Evolutionary conservation across 2,888 invertebrate genomes (phyloP), one percentile per base, ranked within the genome.

Genomic region (Conistra vaccinii): DNA sequence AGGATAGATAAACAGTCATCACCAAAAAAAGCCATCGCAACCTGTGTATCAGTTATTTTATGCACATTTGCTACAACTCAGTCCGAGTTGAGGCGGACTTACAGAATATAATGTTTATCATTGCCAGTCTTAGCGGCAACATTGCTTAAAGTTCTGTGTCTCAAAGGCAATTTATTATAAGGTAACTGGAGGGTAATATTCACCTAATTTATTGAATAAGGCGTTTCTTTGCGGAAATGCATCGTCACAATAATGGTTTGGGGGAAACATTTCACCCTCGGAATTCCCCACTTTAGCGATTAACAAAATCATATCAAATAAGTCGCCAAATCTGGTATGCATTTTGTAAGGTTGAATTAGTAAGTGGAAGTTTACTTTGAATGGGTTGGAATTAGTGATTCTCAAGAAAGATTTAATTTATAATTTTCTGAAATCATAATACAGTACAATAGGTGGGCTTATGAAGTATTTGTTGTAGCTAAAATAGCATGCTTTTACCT

Each of bases 121-220:
- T 72, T 29, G 39, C 17, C 3, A 39, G 32, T 66, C 7, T 61
- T 26, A 55, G 2, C 14, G n/a, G 7, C 17, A 26, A 39, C 26
- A 74, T 65, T 55, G 35, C 26, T 32, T 29, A 62, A 81, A 81
- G 55, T 77, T 68, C 29, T 68, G 26, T 73, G 69, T 73, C 77
- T 72, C 62, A 57, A 70, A 72, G 26, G 12, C 70, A 42, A 73
- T 85, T 69, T 73, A 74, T 71, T 51, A 58, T 58, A 29, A 53
- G 51, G 69, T 66, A 63, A 79, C 69, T 10, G 65, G 72, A 76
- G 84, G 81, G 73, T 84, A 80, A 80, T 76, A 80, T 65, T 76
- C 74, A 29, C 65, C 58, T 80, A 86, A 86, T 83, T 83, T 80
- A 84, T 86, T 86, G 74, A 84, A 84, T 84, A 85, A 80, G 84